Base-by-base conservation (phyloP, 2,888 invertebrate species). In the Cremastobaeus sp. region DNA sequence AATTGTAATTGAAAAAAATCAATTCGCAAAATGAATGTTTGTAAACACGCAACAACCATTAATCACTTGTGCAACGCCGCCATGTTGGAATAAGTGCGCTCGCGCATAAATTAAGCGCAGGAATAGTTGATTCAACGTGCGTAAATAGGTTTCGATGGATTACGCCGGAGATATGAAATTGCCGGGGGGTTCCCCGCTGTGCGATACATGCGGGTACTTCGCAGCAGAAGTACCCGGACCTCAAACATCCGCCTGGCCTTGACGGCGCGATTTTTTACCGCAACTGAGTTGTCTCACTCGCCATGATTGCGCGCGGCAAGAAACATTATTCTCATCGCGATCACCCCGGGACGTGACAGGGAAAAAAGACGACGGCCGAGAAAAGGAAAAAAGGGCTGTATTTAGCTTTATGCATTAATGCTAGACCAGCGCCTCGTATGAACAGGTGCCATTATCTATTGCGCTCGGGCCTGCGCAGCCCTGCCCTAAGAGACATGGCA, bases 191-290 rank as follows among this genome's bases (percentile, higher is more conserved):
- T 68, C 21, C 60, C 69, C 54, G 68, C 74, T 74, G 68, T 64
- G 68, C 73, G 21, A 54, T 68, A 62, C 68, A 74, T 74, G 74
- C 72, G 64, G 69, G 69, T 69, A 74, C 59, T 69, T 47, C 34
- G 37, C 21, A 37, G 57, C 34, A 32, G 48, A 55, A 62, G 59
- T 65, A 65, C 60, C 55, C 47, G 64, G 64, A 59, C 68, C 52
- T 69, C 34, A 64, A 73, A 68, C 48, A 68, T 72, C 37, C 57
- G 41, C 35, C 14, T 62, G 65, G 60, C 73, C 73, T 73, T 68
- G 73, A 57, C 62, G 55, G 65, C 39, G 50, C 50, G n/a, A 62
- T 50, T 68, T 74, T 60, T 74, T 57, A 32, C 37, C 64, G 30
- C 65, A 41, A 50, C 45, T 48, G 37, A 57, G 43, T 72, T 25